A percentile compares a stretch with the other conserved stretches of the same genome.
phyloP scores from a whole-genome alignment of 2,888 invertebrate species.

The Diaphora mendica region DNA sequence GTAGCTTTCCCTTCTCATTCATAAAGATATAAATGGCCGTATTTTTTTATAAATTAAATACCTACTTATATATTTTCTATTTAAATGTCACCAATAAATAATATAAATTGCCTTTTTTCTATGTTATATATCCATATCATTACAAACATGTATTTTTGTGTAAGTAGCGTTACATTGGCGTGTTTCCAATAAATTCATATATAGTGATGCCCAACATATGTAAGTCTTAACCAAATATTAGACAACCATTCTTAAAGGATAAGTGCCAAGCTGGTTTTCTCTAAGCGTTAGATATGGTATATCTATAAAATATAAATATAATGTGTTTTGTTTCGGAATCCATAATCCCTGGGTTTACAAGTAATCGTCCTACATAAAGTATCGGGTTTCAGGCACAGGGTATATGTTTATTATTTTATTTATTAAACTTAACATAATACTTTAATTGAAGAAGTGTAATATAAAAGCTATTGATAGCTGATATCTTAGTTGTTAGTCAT shows the following conservation, averaged over 20 bases:
- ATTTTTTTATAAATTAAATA: background rate
- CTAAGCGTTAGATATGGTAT: conserved; percentile 48
- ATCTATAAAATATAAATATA: background rate
- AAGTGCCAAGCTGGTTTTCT: conserved; percentile 58
- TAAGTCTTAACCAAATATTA: conserved; percentile 50
- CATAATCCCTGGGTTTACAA: background rate
- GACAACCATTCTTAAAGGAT: conserved; percentile 42
- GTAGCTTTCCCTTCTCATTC: background rate
- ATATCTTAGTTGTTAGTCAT: background rate
- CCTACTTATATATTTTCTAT: background rate
- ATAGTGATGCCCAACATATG: conserved; percentile 52
- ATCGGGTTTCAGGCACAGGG: background rate
- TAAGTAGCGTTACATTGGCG: conserved; percentile 58
- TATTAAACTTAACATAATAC: background rate
- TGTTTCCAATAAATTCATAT: conserved; percentile 57
- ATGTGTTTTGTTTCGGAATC: background rate
- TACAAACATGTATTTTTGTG: conserved; percentile 7
- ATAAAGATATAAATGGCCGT: background rate
- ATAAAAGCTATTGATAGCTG: background rate
- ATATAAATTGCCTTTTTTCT: conserved; percentile 10
- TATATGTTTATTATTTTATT: too few relatives aligned
- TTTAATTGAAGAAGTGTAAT: background rate
- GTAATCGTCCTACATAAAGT: background rate
- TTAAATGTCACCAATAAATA: background rate
- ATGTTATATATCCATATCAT: background rate